Conservation (phyloP, 1,140 invertebrate species). For the Pseudachorutes palmiensis region DNA sequence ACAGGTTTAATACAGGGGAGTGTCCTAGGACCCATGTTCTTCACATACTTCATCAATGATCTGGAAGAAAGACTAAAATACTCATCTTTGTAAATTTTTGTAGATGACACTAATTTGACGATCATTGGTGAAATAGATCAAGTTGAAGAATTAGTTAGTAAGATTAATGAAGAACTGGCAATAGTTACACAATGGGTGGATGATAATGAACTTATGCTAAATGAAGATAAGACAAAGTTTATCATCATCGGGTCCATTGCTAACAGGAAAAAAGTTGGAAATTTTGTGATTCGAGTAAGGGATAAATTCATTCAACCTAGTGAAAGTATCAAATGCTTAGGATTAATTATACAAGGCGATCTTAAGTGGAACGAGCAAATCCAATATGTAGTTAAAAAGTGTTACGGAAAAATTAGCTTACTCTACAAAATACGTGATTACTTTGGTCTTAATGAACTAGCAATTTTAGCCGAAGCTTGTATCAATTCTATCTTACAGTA, state of each 20-base stretch:
- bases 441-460: not conserved
- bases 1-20: constrained; percentile 11
- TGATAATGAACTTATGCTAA: not conserved
- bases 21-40: constrained; percentile 11
- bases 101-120: constrained; percentile 19
- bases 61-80: constrained; percentile 3
- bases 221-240: constrained; percentile 1
- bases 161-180: constrained; percentile 1
- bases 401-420: not conserved
- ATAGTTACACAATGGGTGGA: not conserved
- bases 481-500: not conserved
- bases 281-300: not conserved
- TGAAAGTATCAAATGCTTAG: not conserved
- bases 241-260: not conserved
- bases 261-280: not conserved
- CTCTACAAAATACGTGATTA: not conserved
- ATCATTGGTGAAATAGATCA: constrained; percentile 6
- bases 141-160: no score
- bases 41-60: constrained; percentile 20
- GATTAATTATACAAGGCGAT: not conserved
- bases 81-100: constrained; percentile 6
- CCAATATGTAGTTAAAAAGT: not conserved
- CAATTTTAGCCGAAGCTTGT: not conserved
- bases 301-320: not conserved
- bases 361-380: not conserved